Percentiles rank a stretch among this genome's conserved stretches.
Conservation (phyloP, 2,888 invertebrate species). For the Ctena decussata region DNA sequence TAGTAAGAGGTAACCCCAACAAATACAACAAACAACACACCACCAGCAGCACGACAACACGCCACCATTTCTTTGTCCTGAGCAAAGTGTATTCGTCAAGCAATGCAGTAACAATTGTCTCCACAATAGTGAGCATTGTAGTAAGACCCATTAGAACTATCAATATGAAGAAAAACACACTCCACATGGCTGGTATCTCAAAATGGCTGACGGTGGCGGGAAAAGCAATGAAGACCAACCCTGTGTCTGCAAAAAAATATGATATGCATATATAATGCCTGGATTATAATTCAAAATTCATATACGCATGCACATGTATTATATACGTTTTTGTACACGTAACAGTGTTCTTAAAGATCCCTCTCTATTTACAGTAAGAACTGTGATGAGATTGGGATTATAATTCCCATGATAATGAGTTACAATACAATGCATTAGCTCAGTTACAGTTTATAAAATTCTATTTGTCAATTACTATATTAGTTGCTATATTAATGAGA, state of each 20-base stretch:
- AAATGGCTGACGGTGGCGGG: conserved; percentile 80
- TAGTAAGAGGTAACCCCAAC: conserved; percentile 92
- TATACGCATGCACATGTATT: no score
- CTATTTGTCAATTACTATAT: no score
- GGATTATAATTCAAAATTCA: no score
- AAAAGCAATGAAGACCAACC: conserved; percentile 80
- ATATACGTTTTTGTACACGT: no score
- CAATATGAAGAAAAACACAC: conserved; percentile 81
- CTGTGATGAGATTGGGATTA: no score
- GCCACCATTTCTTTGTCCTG: conserved; percentile 60
- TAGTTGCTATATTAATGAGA: no score
- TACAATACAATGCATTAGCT: no score
- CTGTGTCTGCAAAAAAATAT: conserved; percentile 77
- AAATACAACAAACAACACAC: conserved; percentile 91
- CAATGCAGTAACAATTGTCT: conserved; percentile 76
- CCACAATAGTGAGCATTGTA: conserved; percentile 77
- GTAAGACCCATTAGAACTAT: conserved; percentile 79
- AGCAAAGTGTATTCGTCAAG: conserved; percentile 70
- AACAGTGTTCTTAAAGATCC: no score
- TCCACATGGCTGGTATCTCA: conserved; percentile 80
- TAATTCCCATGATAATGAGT: no score
- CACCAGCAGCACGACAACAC: conserved; percentile 88
- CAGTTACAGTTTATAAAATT: no score
- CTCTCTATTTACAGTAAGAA: no score
- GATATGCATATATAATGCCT: no score